These are phyloP conservation scores for Euleptes europaea DNA, from an alignment of 2,113 vertebrate genomes.

Conservation along the genomic window DNA sequence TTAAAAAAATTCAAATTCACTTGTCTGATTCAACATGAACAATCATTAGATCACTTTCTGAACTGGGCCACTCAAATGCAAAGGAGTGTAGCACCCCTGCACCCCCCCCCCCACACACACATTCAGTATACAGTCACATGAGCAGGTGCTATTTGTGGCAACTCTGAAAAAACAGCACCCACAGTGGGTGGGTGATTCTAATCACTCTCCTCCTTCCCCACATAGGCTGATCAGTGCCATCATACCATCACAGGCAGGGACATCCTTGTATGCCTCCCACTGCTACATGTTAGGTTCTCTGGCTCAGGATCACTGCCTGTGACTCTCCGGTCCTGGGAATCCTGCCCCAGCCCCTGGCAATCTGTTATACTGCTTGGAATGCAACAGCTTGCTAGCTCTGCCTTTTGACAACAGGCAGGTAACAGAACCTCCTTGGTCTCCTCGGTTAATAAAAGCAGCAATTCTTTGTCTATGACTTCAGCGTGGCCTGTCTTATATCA, in stretches of 20 bases:
- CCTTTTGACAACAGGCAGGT: not conserved
- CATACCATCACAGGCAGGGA: not conserved
- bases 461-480: not conserved
- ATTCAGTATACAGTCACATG: not conserved
- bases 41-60: not conserved
- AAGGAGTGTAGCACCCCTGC: not conserved
- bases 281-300: not conserved
- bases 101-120: too few relatives aligned
- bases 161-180: not conserved
- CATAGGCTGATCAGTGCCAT: not conserved
- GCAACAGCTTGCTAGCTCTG: not conserved
- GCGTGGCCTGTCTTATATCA: rapidly evolving
- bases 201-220: not conserved
- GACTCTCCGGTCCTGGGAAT: not conserved
- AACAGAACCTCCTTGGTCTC: rapidly evolving
- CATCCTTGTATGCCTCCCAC: not conserved
- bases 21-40: not conserved
- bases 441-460: not conserved
- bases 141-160: too few relatives aligned
- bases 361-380: not conserved
- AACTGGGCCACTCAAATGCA: not conserved
- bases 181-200: not conserved
- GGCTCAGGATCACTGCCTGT: not conserved
- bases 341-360: not conserved
- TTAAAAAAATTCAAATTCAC: not conserved